A percentile compares a stretch with the other conserved stretches of the same genome.
phyloP scores from a whole-genome alignment of 2,113 vertebrate species.

The Passerina amoena region DNA sequence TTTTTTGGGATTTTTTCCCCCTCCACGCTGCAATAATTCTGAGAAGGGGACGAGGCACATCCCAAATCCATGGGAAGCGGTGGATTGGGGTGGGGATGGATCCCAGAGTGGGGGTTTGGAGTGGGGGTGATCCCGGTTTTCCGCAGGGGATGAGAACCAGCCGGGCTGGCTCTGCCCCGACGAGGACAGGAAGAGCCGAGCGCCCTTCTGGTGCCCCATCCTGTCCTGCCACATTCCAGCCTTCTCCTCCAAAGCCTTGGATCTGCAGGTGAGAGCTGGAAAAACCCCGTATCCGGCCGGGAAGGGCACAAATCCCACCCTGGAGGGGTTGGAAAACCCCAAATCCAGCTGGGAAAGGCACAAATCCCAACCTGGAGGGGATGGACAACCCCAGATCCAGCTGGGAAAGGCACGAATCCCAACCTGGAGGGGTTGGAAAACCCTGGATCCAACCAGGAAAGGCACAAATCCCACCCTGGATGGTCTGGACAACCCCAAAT shows the following conservation, averaged over 20 bases:
- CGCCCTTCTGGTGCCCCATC: constrained; percentile 86
- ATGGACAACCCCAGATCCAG: rapidly evolving
- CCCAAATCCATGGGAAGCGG: rapidly evolving
- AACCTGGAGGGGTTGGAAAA: too few relatives aligned
- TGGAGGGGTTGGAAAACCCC: rapidly evolving
- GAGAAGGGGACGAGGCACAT: neutral
- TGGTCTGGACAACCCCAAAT: rapidly evolving
- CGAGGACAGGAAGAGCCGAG: constrained; percentile 84
- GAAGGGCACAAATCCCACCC: rapidly evolving
- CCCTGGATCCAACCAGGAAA: rapidly evolving
- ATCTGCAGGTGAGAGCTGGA: constrained; percentile 72
- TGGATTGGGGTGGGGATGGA: neutral
- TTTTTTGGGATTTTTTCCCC: too few relatives aligned
- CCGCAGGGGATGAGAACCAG: constrained; percentile 89
- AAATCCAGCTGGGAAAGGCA: rapidly evolving
- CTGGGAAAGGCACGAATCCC: too few relatives aligned
- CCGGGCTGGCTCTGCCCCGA: constrained; percentile 90
- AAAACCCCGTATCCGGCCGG: rapidly evolving
- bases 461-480: neutral
- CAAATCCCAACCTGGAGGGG: neutral
- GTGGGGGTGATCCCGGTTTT: neutral
- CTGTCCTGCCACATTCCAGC: constrained; percentile 85
- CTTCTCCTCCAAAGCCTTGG: constrained; percentile 82
- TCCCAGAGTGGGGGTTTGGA: neutral
- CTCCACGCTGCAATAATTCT: rapidly evolving